Conservation (phyloP, 2,113 vertebrate genomes). For the Toxostoma redivivum region DNA sequence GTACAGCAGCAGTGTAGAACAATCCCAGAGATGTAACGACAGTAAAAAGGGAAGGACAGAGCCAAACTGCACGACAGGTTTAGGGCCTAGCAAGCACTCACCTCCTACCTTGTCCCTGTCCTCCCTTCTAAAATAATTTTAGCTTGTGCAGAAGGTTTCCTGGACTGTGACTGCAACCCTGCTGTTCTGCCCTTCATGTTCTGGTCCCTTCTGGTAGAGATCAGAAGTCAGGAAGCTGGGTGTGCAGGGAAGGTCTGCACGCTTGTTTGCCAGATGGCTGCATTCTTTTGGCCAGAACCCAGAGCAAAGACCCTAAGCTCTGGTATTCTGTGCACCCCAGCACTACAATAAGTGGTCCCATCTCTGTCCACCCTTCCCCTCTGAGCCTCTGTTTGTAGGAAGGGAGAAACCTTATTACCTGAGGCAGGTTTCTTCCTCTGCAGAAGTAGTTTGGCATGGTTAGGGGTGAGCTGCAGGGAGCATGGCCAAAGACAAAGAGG, state of each 20-base stretch:
- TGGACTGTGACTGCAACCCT: background rate
- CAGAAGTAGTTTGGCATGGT: background rate
- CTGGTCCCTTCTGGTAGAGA: background rate
- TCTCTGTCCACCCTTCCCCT: background rate
- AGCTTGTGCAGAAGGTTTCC: background rate
- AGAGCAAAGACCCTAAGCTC: background rate
- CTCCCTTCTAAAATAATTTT: background rate
- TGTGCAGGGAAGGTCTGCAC: background rate
- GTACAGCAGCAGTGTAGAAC: background rate
- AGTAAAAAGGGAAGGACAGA: background rate
- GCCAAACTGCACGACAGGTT: constrained; percentile 43
- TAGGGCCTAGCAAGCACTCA: background rate
- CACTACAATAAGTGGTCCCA: background rate
- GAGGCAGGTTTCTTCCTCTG: background rate
- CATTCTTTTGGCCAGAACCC: background rate
- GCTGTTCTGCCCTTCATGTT: background rate
- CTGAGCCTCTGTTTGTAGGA: background rate
- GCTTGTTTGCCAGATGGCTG: background rate
- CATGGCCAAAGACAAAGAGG: background rate
- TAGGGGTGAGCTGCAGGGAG: background rate
- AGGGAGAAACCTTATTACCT: background rate
- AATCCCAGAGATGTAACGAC: background rate
- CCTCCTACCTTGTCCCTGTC: background rate
- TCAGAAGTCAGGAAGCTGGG: background rate
- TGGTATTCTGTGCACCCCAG: fast-evolving